Evolutionary conservation across 2,888 invertebrate species (phyloP).

Genomic region (Imbricaverruca yamaguchii): DNA sequence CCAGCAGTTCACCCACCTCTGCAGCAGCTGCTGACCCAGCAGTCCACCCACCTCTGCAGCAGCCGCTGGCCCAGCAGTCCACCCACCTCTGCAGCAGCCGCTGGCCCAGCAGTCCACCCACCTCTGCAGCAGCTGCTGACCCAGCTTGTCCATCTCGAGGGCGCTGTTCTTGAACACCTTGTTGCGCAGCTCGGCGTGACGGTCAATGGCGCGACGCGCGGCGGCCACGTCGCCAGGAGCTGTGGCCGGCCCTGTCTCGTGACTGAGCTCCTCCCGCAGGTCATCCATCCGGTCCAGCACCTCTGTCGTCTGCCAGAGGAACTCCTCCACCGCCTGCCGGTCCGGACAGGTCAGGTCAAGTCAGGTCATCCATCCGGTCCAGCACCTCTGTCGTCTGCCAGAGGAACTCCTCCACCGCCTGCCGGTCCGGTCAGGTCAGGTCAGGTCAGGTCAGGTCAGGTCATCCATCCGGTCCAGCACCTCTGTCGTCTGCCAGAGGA

Average conservation of each 20-base stretch:
- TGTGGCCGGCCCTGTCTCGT: conserved; percentile 87
- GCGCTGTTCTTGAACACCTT: conserved; percentile 88
- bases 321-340: conserved; percentile 74
- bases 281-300: conserved; percentile 85
- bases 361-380: conserved; percentile 55
- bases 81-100: not conserved
- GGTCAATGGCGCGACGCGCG: conserved; percentile 83
- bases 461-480: conserved; percentile 85
- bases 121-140: conserved; percentile 56
- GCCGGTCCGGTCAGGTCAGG: conserved; percentile 17
- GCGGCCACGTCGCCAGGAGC: conserved; percentile 91
- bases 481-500: conserved; percentile 93
- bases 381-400: conserved; percentile 93
- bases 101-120: conserved; percentile 33
- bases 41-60: conserved; percentile 47
- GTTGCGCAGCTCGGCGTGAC: conserved; percentile 89
- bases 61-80: conserved; percentile 65
- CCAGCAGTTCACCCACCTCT: conserved; percentile 57
- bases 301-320: conserved; percentile 93
- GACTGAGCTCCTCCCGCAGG: conserved; percentile 76
- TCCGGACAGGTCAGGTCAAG: not conserved
- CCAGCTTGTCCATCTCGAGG: conserved; percentile 84
- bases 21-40: conserved; percentile 64
- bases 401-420: conserved; percentile 87
- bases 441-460: conserved; percentile 35